Conservation (phyloP, 2,113 vertebrate genomes). For the Crotalus viridis region DNA sequence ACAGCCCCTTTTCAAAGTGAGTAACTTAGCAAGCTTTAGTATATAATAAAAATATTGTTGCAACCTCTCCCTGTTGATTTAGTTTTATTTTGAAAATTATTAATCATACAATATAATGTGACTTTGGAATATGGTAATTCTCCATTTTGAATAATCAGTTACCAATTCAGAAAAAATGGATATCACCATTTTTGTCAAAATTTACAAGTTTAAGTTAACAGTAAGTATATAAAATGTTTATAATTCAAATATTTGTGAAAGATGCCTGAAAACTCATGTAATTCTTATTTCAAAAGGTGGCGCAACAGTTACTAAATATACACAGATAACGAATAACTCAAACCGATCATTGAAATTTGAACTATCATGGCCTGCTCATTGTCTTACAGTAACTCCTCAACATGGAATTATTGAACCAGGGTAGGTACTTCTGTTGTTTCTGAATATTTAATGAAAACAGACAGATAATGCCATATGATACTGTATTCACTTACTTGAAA, state of each 20-base stretch:
- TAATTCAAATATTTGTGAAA: background rate
- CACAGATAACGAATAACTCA: conserved; percentile 81
- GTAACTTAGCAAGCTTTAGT: conserved; percentile 48
- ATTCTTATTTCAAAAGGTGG: conserved; percentile 71
- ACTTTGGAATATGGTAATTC: background rate
- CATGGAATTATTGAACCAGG: conserved; percentile 83
- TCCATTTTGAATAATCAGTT: background rate
- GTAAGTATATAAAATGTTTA: background rate
- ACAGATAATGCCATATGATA: background rate
- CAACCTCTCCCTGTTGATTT: background rate
- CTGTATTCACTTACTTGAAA: background rate
- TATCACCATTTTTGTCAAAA: background rate
- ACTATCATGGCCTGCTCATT: conserved; percentile 93
- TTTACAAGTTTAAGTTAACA: background rate
- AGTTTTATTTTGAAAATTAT: background rate
- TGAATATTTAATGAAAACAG: background rate
- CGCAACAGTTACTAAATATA: conserved; percentile 68
- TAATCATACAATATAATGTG: background rate
- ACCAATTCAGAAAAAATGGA: background rate
- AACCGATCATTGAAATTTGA: conserved; percentile 81
- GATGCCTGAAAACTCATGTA: background rate
- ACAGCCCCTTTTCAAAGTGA: conserved; percentile 81
- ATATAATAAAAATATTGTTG: background rate
- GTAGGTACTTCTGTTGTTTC: conserved; percentile 68
- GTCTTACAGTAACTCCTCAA: conserved; percentile 91